Percentiles rank a stretch among this genome's conserved stretches.
These are phyloP conservation scores for Kryptolebias ocellatus DNA, from an alignment of 2,797 vertebrate genomes.

Conservation along the genomic window DNA sequence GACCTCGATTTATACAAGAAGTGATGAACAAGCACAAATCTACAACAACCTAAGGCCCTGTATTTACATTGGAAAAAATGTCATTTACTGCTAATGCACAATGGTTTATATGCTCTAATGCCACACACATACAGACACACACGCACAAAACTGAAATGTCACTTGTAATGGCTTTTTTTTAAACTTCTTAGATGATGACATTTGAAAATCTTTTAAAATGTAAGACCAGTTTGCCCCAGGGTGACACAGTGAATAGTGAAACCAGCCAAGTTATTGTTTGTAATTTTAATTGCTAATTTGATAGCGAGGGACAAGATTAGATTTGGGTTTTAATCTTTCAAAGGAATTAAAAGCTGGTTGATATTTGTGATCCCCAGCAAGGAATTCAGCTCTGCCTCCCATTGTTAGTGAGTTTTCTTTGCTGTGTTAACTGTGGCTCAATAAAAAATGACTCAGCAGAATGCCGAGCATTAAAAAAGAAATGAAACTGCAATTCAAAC, in stretches of 20 bases:
- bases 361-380: conserved; percentile 27
- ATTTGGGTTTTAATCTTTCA: conserved; percentile 64
- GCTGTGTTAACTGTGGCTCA: conserved; percentile 36
- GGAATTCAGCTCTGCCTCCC: conserved; percentile 29
- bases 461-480: conserved; percentile 22
- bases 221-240: conserved; percentile 59
- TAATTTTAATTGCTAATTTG: conserved; percentile 76
- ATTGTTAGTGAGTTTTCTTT: conserved; percentile 44
- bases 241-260: conserved; percentile 51
- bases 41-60: conserved; percentile 39
- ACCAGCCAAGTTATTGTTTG: conserved; percentile 63
- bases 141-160: conserved; percentile 76
- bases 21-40: conserved; percentile 39
- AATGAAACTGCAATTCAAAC: conserved; percentile 8
- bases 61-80: conserved; percentile 53
- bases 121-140: conserved; percentile 41
- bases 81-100: conserved; percentile 53
- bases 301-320: conserved; percentile 70
- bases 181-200: conserved; percentile 78
- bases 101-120: conserved; percentile 44
- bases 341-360: conserved; percentile 37
- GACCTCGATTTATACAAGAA: conserved; percentile 31
- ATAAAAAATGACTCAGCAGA: conserved; percentile 56
- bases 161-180: conserved; percentile 81
- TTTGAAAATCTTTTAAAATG: conserved; percentile 79